A percentile compares a stretch with the other conserved stretches of the same genome.
Conservation (phyloP, 2,797 vertebrate species). For the Diglossa cyanea region DNA sequence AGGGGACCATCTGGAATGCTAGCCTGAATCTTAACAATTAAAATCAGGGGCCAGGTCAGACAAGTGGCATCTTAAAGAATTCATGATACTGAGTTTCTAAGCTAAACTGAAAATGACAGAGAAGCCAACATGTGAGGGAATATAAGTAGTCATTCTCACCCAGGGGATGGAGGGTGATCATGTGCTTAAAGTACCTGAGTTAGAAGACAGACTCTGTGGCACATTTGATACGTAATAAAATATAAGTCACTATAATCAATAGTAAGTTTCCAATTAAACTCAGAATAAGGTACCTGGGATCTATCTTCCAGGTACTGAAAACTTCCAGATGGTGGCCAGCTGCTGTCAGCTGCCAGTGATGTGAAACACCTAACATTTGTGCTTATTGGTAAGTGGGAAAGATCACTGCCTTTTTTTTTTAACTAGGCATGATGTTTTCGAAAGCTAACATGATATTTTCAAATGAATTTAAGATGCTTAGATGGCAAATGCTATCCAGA, state of each 20-base stretch:
- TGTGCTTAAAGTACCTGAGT: not conserved
- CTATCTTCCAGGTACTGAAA: not conserved
- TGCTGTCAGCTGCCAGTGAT: not conserved
- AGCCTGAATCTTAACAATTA: slow-evolving; percentile 42
- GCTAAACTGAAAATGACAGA: slow-evolving; percentile 61
- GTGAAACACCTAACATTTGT: not conserved
- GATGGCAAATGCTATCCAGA: not conserved
- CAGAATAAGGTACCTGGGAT: not conserved
- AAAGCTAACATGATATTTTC: not conserved
- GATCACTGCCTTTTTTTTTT: not conserved
- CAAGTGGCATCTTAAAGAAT: slow-evolving; percentile 42
- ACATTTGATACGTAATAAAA: not conserved
- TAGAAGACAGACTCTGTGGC: not conserved
- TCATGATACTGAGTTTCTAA: slow-evolving; percentile 51
- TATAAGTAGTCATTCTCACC: not conserved
- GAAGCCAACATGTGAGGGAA: not conserved
- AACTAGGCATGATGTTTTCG: not conserved
- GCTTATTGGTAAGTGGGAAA: not conserved
- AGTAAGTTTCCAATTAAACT: not conserved
- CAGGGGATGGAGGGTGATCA: not conserved
- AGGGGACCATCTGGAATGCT: slow-evolving; percentile 41
- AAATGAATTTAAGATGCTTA: not conserved
- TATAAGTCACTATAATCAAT: not conserved
- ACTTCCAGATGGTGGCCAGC: not conserved
- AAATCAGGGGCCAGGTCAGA: slow-evolving; percentile 44